phyloP scores from a whole-genome alignment of 2,888 invertebrate genomes.

The Nephrocerus scutellatus region DNA sequence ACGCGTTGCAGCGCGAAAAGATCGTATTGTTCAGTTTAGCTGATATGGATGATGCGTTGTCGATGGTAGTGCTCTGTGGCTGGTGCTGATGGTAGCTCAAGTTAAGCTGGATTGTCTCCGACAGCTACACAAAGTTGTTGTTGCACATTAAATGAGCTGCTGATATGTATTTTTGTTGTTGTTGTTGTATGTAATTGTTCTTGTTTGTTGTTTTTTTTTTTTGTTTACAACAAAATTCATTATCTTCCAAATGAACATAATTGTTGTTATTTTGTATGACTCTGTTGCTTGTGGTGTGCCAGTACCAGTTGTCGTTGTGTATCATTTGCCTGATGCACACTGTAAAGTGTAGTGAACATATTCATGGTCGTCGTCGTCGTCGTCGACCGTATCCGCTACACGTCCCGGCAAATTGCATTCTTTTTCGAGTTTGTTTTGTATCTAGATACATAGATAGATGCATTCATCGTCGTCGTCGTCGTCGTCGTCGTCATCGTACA shows the following conservation, averaged over 20 bases:
- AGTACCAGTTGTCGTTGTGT: constrained; percentile 1
- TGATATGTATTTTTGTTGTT: no score
- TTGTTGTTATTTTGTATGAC: constrained; percentile 13
- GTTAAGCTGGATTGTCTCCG: background rate
- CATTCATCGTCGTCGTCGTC: no score
- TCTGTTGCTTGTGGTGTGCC: constrained; percentile 4
- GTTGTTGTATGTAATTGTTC: no score
- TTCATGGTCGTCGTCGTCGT: constrained; percentile 20
- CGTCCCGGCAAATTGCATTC: constrained; percentile 21
- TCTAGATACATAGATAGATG: no score
- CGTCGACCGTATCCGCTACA: no score
- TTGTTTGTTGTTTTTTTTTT: no score
- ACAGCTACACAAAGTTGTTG: background rate
- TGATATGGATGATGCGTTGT: constrained; percentile 7
- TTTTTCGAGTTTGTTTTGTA: constrained; percentile 6
- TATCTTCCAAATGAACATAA: constrained; percentile 20
- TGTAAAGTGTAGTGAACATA: constrained; percentile 12
- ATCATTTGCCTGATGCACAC: constrained; percentile 3
- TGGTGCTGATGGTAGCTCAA: background rate
- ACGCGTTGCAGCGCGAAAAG: constrained; percentile 29
- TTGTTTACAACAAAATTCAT: constrained; percentile 11
- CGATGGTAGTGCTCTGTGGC: background rate
- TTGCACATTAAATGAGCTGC: no score
- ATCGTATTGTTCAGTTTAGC: constrained; percentile 3
- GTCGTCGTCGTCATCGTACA: constrained; percentile 4